Evolutionary conservation across 2,888 invertebrate species (phyloP).

Genomic region (Graphium colonna): DNA sequence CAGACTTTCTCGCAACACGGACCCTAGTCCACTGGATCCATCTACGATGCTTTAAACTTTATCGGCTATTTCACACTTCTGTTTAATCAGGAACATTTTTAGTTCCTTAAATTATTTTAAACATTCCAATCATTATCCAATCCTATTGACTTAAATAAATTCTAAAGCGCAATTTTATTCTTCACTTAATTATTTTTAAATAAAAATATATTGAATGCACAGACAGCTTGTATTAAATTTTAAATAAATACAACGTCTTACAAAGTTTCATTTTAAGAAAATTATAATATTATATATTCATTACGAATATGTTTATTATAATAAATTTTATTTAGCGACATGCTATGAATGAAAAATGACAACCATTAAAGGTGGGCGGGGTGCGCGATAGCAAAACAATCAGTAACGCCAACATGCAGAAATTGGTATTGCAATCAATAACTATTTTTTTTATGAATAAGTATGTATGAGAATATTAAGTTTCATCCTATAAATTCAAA

Average conservation of each 20-base stretch:
- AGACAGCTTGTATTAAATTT: neutral
- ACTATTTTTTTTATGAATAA: neutral
- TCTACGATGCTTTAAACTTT: neutral
- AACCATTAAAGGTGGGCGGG: conserved; percentile 53
- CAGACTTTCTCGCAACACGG: neutral
- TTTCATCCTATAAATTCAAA: too few species aligned
- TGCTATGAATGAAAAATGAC: conserved; percentile 12
- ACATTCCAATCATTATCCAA: neutral
- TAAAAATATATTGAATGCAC: neutral
- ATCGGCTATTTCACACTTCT: too few species aligned
- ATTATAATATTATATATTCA: neutral
- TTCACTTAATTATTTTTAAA: neutral
- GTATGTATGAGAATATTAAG: too few species aligned
- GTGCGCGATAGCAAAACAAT: conserved; percentile 57
- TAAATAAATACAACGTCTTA: neutral
- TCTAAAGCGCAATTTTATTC: neutral
- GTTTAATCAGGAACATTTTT: too few species aligned
- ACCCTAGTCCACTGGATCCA: conserved; percentile 1
- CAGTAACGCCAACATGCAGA: conserved; percentile 45
- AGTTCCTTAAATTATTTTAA: neutral
- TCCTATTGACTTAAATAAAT: neutral
- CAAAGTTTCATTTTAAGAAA: neutral
- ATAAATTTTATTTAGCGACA: neutral
- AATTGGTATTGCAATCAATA: conserved; percentile 34
- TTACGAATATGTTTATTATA: neutral